Evolutionary conservation across 2,888 invertebrate genomes (phyloP), one percentile per base, ranked within the genome.

Genomic region (Cheilosia pagana): DNA sequence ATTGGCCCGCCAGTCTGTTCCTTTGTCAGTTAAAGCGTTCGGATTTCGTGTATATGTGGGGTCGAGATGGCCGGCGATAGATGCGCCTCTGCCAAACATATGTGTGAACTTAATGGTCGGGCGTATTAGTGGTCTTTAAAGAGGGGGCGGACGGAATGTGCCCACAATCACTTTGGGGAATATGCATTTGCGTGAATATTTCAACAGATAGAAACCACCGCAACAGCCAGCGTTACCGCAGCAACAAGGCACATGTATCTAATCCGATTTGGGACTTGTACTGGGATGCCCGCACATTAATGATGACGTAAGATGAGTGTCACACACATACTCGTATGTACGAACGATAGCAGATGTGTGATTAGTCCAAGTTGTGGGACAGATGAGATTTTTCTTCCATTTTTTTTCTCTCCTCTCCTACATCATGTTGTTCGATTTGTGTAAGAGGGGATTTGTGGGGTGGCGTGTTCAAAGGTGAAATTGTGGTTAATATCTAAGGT

Each of bases 101-200:
- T 72, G 68, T 57, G 63, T 62, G 43, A 35, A 41, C 52, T 55
- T 63, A n/a, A 74, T 57, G 52, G 63, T 39, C 23, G 31, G 39
- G 31, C 41, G 70, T 62, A 63, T 63, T 62, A 60, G 81, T 55
- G 75, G 75, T 75, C 53, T 76, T 60, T 50, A 76, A 70, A 45
- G 45, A 55, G 65, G 31, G 41, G 45, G 41, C 7, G 25, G 35
- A 41, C 16, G 68, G 12, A 14, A 43, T 72, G 67, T 74, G 59
- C 72, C 70, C 82, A 50, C 77, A 82, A 82, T 53, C 78, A 82
- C 78, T 82, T 77, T 72, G 45, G 79, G 68, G 74, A 60, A 68
- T 72, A 68, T 67, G 75, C 81, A 68, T 79, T 85, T 85, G 75
- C 70, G 81, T 85, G 81, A 81, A 85, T 85, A 85, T 81, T 85